Percentiles rank a stretch among this genome's conserved stretches.
These are phyloP conservation scores for Acanthis flammea DNA, from an alignment of 2,797 vertebrate species.

Conservation along the genomic window DNA sequence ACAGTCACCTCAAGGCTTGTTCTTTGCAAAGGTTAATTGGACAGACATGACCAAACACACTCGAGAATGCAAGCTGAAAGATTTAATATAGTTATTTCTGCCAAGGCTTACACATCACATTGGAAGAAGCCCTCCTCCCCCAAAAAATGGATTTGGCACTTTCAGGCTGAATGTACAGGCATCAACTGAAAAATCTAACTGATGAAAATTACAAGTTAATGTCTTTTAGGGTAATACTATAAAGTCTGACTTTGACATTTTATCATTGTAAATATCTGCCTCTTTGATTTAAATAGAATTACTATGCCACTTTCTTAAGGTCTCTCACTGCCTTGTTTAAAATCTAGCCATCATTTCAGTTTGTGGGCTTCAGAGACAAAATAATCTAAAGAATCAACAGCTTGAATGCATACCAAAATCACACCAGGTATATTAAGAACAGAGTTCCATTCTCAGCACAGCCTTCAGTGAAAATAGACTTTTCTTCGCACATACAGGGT, in stretches of 20 bases:
- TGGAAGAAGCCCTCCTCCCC: neutral
- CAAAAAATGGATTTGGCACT: neutral
- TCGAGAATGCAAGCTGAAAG: neutral
- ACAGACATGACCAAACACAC: neutral
- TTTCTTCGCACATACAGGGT: neutral
- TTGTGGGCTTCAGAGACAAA: conserved; percentile 1
- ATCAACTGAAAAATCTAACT: neutral
- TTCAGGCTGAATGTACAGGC: neutral
- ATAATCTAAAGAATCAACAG: conserved; percentile 17
- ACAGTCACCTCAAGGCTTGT: neutral
- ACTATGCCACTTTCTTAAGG: neutral
- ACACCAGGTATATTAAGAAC: conserved; percentile 36
- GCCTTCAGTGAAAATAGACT: neutral
- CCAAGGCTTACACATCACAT: neutral
- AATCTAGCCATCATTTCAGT: neutral
- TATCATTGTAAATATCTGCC: neutral
- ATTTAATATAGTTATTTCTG: neutral
- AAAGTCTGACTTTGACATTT: neutral
- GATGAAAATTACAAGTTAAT: neutral
- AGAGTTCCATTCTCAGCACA: neutral
- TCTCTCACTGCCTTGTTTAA: neutral
- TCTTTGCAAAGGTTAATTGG: neutral
- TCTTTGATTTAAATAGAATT: conserved; percentile 3
- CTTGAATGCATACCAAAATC: neutral
- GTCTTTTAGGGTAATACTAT: neutral